A percentile compares a stretch with the other conserved stretches of the same genome.
These are phyloP conservation scores for Chionis minor DNA, from an alignment of 2,113 vertebrate species.

Conservation along the genomic window DNA sequence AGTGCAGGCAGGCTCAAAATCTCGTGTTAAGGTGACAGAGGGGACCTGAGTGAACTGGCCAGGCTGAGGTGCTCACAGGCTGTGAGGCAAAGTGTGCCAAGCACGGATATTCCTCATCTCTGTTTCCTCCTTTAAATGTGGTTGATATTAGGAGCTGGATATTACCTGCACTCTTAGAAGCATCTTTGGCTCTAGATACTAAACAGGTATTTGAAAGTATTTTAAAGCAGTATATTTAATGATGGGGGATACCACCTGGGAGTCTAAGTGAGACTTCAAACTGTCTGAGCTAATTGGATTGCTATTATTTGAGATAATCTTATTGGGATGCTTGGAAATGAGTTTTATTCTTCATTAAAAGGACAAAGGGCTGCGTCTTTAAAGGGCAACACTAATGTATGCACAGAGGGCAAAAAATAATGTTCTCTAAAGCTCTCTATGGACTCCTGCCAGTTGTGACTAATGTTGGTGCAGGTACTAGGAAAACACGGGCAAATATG, in stretches of 20 bases:
- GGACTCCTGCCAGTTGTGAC: conserved; percentile 36
- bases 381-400: conserved; percentile 61
- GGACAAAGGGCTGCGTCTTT: conserved; percentile 50
- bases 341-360: conserved; percentile 65
- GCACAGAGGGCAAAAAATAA: conserved; percentile 64
- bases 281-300: conserved; percentile 60
- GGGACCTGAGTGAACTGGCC: background rate
- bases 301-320: conserved; percentile 70
- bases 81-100: background rate
- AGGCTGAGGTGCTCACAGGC: background rate
- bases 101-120: background rate
- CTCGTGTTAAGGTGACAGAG: background rate
- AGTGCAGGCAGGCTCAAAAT: background rate
- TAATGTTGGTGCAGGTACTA: conserved; percentile 41
- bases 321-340: conserved; percentile 62
- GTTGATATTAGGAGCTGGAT: background rate
- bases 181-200: background rate
- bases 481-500: conserved; percentile 21
- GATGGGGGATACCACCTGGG: conserved; percentile 8
- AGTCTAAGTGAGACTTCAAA: conserved; percentile 62
- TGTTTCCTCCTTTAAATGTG: background rate
- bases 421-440: conserved; percentile 33
- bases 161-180: background rate
- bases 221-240: conserved; percentile 29
- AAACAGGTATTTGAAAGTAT: background rate